Base-by-base conservation (phyloP, 2,888 invertebrate genomes). In the Oscheius sp. region DNA sequence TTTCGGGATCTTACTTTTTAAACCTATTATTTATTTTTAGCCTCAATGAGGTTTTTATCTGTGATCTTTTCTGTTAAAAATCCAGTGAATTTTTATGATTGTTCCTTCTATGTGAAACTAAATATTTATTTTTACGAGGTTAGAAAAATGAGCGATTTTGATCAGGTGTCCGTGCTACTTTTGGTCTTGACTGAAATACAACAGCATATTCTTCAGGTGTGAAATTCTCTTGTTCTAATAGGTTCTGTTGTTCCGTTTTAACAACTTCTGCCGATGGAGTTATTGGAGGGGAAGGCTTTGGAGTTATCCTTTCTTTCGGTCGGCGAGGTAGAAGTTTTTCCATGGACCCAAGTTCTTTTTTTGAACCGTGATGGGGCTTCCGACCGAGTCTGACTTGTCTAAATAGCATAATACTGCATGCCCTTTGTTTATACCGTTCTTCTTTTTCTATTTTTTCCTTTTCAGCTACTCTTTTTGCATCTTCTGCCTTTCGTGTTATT, bases 161-260 rank as follows among this genome's bases (percentile, higher is more conserved):
- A 54, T 83, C 83, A 6, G 84, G 84, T 5, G 84, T 84, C 57
- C 84, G 71, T 9, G 78, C 75, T 8, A 84, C 80, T 74, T 84
- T 84, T n/a, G 84, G 84, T 17, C 84, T 77, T 30, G 82, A 72
- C 9, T 81, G 84, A 66, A 84, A 84, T 8, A 77, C 80, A n/a
- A 77, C 67, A 0, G 73, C 67, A 70, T 84, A 84, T 49, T 84
- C 84, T 57, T 80, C 71, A 9, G 72, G 67, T 36, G 78, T 82
- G 22, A 30, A 33, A 22, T 66, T 44, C 30, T 36, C 33, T 38
- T 57, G 57, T 38, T 54, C 38, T n/a, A n/a, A n/a, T n/a, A n/a
- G n/a, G n/a, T n/a, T n/a, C n/a, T n/a, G n/a, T n/a, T n/a, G n/a
- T 38, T 20, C 30, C 8, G 32, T 57, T n/a, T 41, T 24, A 6